These are phyloP conservation scores for Drosophila trichaetosa DNA, from an alignment of 2,888 invertebrate genomes.

Conservation along the genomic window DNA sequence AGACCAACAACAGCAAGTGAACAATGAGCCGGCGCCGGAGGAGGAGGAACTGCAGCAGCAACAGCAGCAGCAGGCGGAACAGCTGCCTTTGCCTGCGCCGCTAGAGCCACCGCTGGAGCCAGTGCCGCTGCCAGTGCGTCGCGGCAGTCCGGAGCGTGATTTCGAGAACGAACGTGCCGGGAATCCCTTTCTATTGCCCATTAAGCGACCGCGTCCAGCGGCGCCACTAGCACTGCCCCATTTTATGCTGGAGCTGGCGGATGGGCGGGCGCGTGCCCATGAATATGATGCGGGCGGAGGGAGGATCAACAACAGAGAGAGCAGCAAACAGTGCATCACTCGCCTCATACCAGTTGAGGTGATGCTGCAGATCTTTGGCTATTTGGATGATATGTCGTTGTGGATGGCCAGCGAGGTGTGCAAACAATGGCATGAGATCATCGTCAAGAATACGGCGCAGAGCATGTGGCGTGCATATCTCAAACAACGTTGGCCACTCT, in stretches of 20 bases:
- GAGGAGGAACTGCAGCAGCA: slow-evolving; percentile 21
- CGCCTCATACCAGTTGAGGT: slow-evolving; percentile 86
- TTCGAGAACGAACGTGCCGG: slow-evolving; percentile 59
- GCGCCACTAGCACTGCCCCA: slow-evolving; percentile 82
- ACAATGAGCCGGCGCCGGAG: slow-evolving; percentile 31
- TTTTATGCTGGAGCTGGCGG: slow-evolving; percentile 81
- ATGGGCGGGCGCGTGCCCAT: slow-evolving; percentile 74
- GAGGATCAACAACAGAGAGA: slow-evolving; percentile 2
- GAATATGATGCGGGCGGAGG: slow-evolving; percentile 49
- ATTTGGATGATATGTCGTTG: slow-evolving; percentile 95
- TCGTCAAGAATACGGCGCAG: slow-evolving; percentile 91
- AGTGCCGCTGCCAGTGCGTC: slow-evolving; percentile 45
- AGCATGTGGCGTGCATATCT: slow-evolving; percentile 93
- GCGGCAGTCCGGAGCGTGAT: slow-evolving; percentile 64
- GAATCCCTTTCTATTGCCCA: slow-evolving; percentile 71
- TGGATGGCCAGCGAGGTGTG: slow-evolving; percentile 96
- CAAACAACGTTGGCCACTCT: slow-evolving; percentile 93
- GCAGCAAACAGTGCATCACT: slow-evolving; percentile 64
- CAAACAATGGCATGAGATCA: slow-evolving; percentile 92
- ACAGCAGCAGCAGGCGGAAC: slow-evolving; percentile 19
- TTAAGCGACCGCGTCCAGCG: slow-evolving; percentile 79
- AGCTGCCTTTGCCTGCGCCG: neutral
- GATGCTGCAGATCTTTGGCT: slow-evolving; percentile 93
- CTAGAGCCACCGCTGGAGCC: slow-evolving; percentile 34
- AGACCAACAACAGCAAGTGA: slow-evolving; percentile 56